Evolutionary conservation across 2,888 invertebrate genomes (phyloP), one percentile per base, ranked within the genome.

Genomic region (Sclerodermus sp.): DNA sequence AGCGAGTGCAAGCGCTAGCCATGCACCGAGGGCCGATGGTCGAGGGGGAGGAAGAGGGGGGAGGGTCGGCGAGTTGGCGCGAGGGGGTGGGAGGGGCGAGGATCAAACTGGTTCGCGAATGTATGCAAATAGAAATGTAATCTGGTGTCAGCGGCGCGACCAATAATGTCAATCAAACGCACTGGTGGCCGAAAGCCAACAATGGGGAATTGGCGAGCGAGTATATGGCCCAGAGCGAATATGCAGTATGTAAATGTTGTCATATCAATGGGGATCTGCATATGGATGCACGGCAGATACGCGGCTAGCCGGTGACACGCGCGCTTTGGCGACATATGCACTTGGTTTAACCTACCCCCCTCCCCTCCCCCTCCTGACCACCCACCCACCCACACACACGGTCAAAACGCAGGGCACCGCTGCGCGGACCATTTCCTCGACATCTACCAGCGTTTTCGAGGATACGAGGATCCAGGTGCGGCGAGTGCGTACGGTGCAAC

Each of bases 231-330:
- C 70, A 70, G 64, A 71, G 74, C 75, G 74, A 76, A 76, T 77
- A 77, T 76, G 75, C 77, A 77, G 76, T 77, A 75, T 77, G 77
- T 77, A 77, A 77, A 77, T 77, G 76, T 77, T 77, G 76, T 77
- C 77, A 77, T 76, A 77, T 77, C 76, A 72, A 71, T 73, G 70
- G 66, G 72, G 71, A 77, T 77, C 77, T 76, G 75, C 77, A 77
- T 77, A 77, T 77, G 77, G 77, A 77, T 76, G 74, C 75, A 69
- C 58, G 55, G 53, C 55, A 60, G 64, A 71, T 67, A 71, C 60
- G 55, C 55, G 51, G 61, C 61, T 62, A 60, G 62, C 62, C 53
- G 66, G 62, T 67, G 72, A 73, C 71, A 73, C 71, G 68, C 68
- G 64, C 55, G 66, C 64, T 66, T 67, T 68, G 67, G 67, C 71